Evolutionary conservation across 2,888 invertebrate species (phyloP).

Genomic region (Tiliacea aurago): DNA sequence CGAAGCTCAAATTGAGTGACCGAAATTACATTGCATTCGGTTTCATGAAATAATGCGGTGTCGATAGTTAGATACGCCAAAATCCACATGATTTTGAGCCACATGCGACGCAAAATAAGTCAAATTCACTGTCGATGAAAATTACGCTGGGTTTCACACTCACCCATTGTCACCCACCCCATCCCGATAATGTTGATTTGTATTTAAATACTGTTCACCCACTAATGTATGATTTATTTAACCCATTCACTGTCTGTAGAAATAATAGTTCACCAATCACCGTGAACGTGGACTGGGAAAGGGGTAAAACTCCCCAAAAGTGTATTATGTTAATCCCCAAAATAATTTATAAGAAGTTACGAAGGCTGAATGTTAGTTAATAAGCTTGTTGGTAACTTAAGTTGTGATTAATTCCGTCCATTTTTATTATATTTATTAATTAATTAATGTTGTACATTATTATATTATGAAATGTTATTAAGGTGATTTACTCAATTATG

Average conservation of each 20-base stretch:
- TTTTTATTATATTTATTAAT: conserved; percentile 34
- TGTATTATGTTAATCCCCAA: conserved; percentile 8
- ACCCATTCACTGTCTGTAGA: not conserved
- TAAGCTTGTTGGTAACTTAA: conserved; percentile 50
- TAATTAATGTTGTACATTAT: conserved; percentile 55
- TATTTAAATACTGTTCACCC: not conserved
- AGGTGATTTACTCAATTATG: conserved; percentile 25
- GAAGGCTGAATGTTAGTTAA: conserved; percentile 68
- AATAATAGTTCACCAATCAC: not conserved
- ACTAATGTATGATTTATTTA: not conserved
- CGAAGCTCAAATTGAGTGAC: not conserved
- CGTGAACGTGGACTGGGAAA: not conserved
- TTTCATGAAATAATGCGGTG: not conserved
- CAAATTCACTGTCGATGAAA: not conserved
- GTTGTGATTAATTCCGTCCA: conserved; percentile 62
- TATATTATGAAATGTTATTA: conserved; percentile 18
- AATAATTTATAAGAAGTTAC: conserved; percentile 49
- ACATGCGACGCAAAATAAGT: not conserved
- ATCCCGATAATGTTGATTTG: no score
- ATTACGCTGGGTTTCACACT: not conserved
- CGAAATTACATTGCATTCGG: not conserved
- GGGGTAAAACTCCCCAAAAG: not conserved
- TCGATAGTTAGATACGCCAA: not conserved
- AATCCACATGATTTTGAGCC: not conserved
- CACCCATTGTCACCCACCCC: no score